A percentile compares a stretch with the other conserved stretches of the same genome.
Conservation (phyloP, 30 jellyfish, hydroid and myxozoan genomes). For the Mastigias papua region DNA sequence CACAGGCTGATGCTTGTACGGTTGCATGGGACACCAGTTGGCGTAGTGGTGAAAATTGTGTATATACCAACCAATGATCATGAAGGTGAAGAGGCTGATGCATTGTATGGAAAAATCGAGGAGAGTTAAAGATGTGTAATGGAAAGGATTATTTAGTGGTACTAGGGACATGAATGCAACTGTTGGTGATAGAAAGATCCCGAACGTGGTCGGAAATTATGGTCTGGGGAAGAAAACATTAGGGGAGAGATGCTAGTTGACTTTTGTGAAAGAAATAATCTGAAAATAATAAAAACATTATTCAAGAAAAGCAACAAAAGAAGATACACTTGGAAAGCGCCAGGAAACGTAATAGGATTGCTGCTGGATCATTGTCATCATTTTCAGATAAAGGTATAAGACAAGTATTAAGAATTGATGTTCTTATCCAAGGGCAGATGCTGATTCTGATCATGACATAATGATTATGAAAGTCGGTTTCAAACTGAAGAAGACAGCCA, state of each 20-base stretch:
- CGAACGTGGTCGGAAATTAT: conserved; percentile 1
- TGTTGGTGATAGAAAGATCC: too few relatives aligned
- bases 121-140: too few relatives aligned
- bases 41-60: too few relatives aligned
- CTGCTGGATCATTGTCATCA: not conserved
- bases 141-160: too few relatives aligned
- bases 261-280: conserved; percentile 12
- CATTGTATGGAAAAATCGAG: too few relatives aligned
- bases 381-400: not conserved
- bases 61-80: too few relatives aligned
- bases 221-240: not conserved
- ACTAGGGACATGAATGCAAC: too few relatives aligned
- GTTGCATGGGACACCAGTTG: too few relatives aligned
- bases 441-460: not conserved
- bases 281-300: not conserved
- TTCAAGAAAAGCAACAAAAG: not conserved
- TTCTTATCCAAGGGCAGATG: not conserved
- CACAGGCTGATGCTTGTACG: too few relatives aligned
- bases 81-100: too few relatives aligned
- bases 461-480: not conserved
- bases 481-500: not conserved
- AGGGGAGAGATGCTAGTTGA: conserved; percentile 1
- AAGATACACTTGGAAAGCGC: not conserved
- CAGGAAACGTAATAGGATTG: not conserved
- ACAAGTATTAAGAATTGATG: not conserved